These are phyloP conservation scores for Syrmaticus mikado DNA, from an alignment of 2,113 vertebrate genomes.

Conservation along the genomic window DNA sequence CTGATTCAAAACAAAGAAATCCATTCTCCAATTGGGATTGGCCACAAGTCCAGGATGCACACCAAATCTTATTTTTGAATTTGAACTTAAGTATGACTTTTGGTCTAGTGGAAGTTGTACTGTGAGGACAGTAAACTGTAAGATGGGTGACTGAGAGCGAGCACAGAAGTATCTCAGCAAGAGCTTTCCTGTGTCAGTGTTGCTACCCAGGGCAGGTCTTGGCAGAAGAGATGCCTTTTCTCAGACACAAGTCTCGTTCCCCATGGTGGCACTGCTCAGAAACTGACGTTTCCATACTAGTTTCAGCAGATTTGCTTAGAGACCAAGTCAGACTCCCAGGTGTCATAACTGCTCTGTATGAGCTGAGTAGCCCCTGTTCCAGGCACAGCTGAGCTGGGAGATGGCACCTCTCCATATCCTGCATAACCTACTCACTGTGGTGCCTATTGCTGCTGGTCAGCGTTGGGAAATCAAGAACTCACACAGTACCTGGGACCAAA, in stretches of 20 bases:
- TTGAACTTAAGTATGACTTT: neutral
- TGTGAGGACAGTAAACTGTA: neutral
- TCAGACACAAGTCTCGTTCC: neutral
- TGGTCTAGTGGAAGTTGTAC: neutral
- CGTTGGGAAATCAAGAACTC: neutral
- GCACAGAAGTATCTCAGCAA: neutral
- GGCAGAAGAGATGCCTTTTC: neutral
- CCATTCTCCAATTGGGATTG: neutral
- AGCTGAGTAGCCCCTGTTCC: neutral
- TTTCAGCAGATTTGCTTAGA: neutral
- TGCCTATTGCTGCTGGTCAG: neutral
- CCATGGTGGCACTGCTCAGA: neutral
- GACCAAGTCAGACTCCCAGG: neutral
- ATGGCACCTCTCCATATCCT: fast-evolving
- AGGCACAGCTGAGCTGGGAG: neutral
- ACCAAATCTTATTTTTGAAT: neutral
- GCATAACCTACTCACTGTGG: fast-evolving
- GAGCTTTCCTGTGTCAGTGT: neutral
- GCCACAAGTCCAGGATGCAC: fast-evolving
- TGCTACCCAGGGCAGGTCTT: neutral
- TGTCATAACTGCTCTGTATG: neutral
- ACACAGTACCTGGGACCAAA: neutral
- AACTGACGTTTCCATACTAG: fast-evolving
- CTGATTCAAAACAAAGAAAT: neutral
- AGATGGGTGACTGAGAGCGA: neutral